Evolutionary conservation across 2,797 vertebrate genomes (phyloP), one percentile per base, ranked within the genome.

Genomic region (Sarcoramphus papa): DNA sequence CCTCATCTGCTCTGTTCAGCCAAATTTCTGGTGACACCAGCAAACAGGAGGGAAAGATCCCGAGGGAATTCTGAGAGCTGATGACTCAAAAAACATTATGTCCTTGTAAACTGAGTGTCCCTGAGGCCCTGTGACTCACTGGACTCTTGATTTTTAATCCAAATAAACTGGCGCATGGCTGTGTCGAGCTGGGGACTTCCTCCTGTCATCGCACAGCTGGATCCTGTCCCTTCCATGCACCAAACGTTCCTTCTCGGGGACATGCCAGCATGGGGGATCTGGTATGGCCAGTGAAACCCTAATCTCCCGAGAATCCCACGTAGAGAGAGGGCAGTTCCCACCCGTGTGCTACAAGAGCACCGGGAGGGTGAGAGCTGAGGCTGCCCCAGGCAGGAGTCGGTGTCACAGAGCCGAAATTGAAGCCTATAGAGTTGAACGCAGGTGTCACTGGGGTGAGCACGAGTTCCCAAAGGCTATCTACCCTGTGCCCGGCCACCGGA

Each of bases 391-490:
- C n/a, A 30, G 3, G 9, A 60, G 20, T 2, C 9, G 2, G 15
- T n/a, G 40, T 50, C 15, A 4, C 0, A 0, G 33, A 77, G 15
- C 43, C 80, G 17, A 62, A 70, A 31, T 8, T 12, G 12, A 31
- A 78, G 43, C 35, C 43, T 24, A 0, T 0, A 1, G 16, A 1
- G 0, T 45, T 63, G 15, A 54, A n/a, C 0, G 0, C 11, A 9
- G 45, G 11, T n/a, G 7, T 19, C 1, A 2, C 40, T 43, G 75
- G 23, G 7, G 7, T 31, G 33, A 64, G 27, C 1, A 1, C 1
- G 40, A 47, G 51, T 57, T 79, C 40, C 48, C 27, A n/a, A 25
- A 62, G 40, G 23, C 43, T 0, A 0, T 9, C 16, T 48, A 10
- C 11, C 35, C 15, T 2, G 1, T 48, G n/a, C 19, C 11, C 18